Evolutionary conservation across 2,797 vertebrate species (phyloP), one percentile per base, ranked within the genome.

Genomic region (Benthosema pterotum): DNA sequence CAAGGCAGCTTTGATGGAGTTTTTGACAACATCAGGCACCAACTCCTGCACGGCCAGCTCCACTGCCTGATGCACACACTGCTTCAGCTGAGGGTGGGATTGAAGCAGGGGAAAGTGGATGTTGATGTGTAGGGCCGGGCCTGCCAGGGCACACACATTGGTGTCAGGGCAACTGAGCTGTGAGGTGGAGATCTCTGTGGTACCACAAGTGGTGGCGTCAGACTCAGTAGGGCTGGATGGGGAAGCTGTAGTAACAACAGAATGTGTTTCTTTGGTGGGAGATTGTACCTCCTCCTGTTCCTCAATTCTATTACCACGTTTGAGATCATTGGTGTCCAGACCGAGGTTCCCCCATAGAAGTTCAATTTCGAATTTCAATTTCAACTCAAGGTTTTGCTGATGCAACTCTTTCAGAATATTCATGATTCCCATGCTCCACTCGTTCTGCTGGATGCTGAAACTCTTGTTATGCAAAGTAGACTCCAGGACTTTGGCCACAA

Each of bases 401-500:
- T 99, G 98, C 17, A 99, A 90, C 75, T 99, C 98, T 72, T 97
- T 97, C 43, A 99, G 91, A 87, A 99, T 97, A 92, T 99, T 99
- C 98, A 99, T 99, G 76, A 99, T 98, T 64, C 96, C 97, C 98
- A 99, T 99, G 0, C 97, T 99, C 97, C 98, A 99, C 0, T 97
- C n/a, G n/a, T n/a, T 97, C 67, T 99, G 99, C 82, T 97, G 97
- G 52, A 97, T 97, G 61, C 98, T 94, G 87, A 99, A 99, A 74
- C 99, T 95, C 96, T 98, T 95, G 73, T 97, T 99, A 60, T 97
- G 94, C 69, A 99, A 91, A 76, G 97, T 99, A 74, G 98, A 99
- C 68, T 99, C 98, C 82, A 99, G 91, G 66, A 99, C 98, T 92
- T 99, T 99, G 84, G 98, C 98, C 90, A 99, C 96, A 85, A 99